A percentile compares a stretch with the other conserved stretches of the same genome.
Evolutionary conservation across 2,888 invertebrate species (phyloP).

Genomic region (Acrobasis repandana): DNA sequence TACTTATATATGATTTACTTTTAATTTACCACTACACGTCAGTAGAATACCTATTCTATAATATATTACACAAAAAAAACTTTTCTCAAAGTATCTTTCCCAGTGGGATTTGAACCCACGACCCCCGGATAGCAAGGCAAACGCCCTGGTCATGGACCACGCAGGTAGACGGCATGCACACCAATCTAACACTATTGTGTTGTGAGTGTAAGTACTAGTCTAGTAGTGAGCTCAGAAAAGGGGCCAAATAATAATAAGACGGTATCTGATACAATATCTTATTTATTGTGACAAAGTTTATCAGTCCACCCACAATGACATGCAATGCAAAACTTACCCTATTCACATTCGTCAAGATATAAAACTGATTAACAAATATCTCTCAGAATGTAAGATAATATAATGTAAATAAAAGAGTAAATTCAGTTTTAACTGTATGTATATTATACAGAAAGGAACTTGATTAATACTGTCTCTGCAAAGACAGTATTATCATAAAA

Average conservation of each 20-base stretch:
- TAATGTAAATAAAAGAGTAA: constrained; percentile 27
- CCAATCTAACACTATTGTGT: too few relatives aligned
- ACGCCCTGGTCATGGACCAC: too few relatives aligned
- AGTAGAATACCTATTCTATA: too few relatives aligned
- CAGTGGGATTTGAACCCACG: too few relatives aligned
- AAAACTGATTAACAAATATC: constrained; percentile 48
- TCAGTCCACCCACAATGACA: constrained; percentile 49
- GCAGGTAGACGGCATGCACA: too few relatives aligned
- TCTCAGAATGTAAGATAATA: constrained; percentile 32
- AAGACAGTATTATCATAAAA: constrained; percentile 3
- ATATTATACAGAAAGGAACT: constrained; percentile 18
- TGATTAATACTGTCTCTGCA: not conserved
- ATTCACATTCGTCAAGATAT: constrained; percentile 49
- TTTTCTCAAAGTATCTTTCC: too few relatives aligned
- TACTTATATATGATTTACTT: too few relatives aligned
- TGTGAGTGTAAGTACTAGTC: not conserved
- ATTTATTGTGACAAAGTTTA: constrained; percentile 63
- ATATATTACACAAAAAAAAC: too few relatives aligned
- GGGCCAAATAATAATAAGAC: constrained; percentile 40
- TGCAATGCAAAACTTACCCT: constrained; percentile 56
- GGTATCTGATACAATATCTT: constrained; percentile 42
- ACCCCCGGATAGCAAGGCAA: too few relatives aligned
- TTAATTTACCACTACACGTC: too few relatives aligned
- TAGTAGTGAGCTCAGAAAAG: not conserved
- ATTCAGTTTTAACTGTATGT: constrained; percentile 18